Conservation (phyloP, 1,140 invertebrate species). For the Mya arenaria region DNA sequence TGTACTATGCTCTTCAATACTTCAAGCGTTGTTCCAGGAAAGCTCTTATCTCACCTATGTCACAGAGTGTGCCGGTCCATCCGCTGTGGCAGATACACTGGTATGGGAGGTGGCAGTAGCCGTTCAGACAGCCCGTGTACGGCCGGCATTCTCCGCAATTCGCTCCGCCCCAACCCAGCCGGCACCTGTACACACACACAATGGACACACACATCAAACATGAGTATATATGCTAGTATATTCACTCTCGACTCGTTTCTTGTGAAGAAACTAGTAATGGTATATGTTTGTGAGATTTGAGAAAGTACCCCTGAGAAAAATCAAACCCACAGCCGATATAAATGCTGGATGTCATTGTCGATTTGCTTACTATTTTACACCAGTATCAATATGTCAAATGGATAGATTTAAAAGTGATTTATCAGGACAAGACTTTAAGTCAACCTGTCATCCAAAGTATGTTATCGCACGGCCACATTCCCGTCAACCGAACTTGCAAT, state of each 20-base stretch:
- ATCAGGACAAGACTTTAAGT: no score
- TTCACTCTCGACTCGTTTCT: neutral
- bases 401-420: no score
- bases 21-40: no score
- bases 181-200: slow-evolving; percentile 83
- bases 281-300: neutral
- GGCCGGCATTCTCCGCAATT: slow-evolving; percentile 82
- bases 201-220: slow-evolving; percentile 88
- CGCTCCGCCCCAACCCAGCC: slow-evolving; percentile 82
- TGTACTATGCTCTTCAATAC: no score
- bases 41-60: slow-evolving; percentile 81
- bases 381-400: no score
- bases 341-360: no score
- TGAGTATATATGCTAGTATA: slow-evolving; percentile 89
- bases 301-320: no score
- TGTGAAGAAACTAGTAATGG: neutral
- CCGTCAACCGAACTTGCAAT: no score
- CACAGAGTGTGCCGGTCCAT: slow-evolving; percentile 85
- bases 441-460: no score
- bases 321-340: no score
- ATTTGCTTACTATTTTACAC: no score
- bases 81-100: slow-evolving; percentile 83
- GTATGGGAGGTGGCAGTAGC: slow-evolving; percentile 81
- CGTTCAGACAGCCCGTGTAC: slow-evolving; percentile 83
- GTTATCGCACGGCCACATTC: no score